Evolutionary conservation across 2,888 invertebrate genomes (phyloP).

Genomic region (Sthenelais limicola): DNA sequence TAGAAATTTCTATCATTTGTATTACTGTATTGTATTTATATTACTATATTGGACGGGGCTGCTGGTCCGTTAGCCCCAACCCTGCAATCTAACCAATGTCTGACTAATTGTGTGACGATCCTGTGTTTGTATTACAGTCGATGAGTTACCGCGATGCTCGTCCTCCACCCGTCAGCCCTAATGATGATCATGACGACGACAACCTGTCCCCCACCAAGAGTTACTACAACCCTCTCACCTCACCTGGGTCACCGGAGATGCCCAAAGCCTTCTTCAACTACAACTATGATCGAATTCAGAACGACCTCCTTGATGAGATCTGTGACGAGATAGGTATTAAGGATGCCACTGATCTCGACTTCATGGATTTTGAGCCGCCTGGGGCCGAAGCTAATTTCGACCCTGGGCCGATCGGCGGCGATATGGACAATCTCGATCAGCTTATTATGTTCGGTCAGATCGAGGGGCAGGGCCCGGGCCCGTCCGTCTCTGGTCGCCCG

Average conservation of each 20-base stretch:
- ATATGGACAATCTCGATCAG: conserved; percentile 45
- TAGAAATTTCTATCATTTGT: not conserved
- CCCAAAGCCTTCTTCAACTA: conserved; percentile 37
- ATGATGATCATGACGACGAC: conserved; percentile 1
- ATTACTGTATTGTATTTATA: no score
- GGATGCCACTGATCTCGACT: conserved; percentile 70
- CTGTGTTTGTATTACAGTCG: conserved; percentile 25
- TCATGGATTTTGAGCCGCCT: conserved; percentile 61
- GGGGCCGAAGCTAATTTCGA: conserved; percentile 3
- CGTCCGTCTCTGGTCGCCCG: not conserved
- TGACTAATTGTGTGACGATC: no score
- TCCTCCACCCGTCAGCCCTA: conserved; percentile 12
- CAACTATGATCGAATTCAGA: conserved; percentile 49
- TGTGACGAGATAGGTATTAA: conserved; percentile 71
- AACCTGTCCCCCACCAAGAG: not conserved
- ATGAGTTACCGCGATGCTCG: conserved; percentile 34
- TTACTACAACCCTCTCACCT: not conserved
- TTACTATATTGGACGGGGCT: no score
- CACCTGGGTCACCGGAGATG: conserved; percentile 39
- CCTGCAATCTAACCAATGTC: not conserved
- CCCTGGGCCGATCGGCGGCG: not conserved
- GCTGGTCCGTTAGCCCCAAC: no score
- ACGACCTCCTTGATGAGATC: conserved; percentile 65
- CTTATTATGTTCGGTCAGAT: conserved; percentile 49
- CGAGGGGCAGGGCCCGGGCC: conserved; percentile 25